Evolutionary conservation across 2,797 vertebrate species (phyloP), one percentile per base, ranked within the genome.

Genomic region (Myripristis murdjan): DNA sequence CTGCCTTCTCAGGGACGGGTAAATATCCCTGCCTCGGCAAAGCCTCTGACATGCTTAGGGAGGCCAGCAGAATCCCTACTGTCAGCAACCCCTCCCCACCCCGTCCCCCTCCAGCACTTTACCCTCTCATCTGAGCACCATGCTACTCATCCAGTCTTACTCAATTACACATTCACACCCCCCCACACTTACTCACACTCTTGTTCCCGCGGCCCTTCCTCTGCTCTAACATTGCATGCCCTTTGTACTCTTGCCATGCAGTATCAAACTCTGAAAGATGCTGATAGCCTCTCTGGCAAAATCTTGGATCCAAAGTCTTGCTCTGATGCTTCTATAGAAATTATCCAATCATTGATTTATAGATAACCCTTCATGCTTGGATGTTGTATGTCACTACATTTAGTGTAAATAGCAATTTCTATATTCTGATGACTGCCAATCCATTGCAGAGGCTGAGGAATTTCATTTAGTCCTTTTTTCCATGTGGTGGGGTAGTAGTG

Each of bases 21-120:
- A 83, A 90, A 88, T 84, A 88, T 87, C 81, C 83, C 83, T 82
- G 75, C 86, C 81, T 89, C 84, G 69, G 91, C 88, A 91, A 91
- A 93, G 81, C 80, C 85, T 84, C 83, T 84, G 89, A 87, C 87
- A 88, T 90, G 86, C 88, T 90, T 70, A 81, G 76, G 79, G 89
- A 77, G 76, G 86, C 82, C 78, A 81, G 84, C 77, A 73, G 80
- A 89, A 86, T 70, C 87, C 83, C 86, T 82, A 54, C 66, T 83
- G 85, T 92, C 89, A 92, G 90, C 89, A 76, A n/a, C n/a, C n/a
- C 23, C 63, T 44, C 55, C 71, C 61, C 56, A 1, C 20, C 58
- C 81, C n/a, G n/a, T n/a, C 58, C 55, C 41, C 43, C 67, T 37
- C 16, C 60, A 22, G 5, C 9, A 33, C 5, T 5, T 18, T 20